A percentile compares a stretch with the other conserved stretches of the same genome.
These are phyloP conservation scores for Mesocricetus auratus DNA, from an alignment of 2,113 vertebrate genomes.

Conservation along the genomic window DNA sequence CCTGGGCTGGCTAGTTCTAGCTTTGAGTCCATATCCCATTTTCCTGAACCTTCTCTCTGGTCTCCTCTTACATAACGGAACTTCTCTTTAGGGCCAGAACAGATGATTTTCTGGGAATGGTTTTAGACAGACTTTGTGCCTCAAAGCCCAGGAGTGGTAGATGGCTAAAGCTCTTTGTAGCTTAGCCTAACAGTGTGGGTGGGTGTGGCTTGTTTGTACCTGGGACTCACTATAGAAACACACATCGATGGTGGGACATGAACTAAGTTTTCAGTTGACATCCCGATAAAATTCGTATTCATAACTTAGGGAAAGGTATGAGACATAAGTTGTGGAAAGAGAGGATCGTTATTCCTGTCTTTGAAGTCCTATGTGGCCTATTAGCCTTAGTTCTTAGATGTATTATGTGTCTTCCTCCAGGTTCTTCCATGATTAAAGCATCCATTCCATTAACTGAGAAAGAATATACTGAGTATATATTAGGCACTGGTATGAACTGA, in stretches of 20 bases:
- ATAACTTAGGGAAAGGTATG: not conserved
- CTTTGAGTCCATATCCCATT: not conserved
- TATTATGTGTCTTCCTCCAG: not conserved
- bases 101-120: not conserved
- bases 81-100: not conserved
- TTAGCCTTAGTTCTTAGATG: constrained; percentile 9
- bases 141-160: not conserved
- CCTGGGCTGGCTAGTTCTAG: not conserved
- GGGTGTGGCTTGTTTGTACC: not conserved
- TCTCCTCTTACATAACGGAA: not conserved
- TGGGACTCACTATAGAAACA: not conserved
- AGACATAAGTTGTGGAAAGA: not conserved
- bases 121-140: not conserved
- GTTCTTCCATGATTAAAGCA: not conserved
- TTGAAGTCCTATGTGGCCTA: not conserved
- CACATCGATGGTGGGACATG: not conserved
- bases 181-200: not conserved
- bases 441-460: not conserved
- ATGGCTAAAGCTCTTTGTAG: not conserved
- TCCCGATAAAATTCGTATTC: not conserved
- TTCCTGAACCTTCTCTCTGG: not conserved
- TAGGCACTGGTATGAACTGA: not conserved
- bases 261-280: not conserved
- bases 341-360: not conserved
- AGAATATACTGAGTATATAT: not conserved